Evolutionary conservation across 1,140 invertebrate species (phyloP).

Genomic region (Trinorchestia longiramus): DNA sequence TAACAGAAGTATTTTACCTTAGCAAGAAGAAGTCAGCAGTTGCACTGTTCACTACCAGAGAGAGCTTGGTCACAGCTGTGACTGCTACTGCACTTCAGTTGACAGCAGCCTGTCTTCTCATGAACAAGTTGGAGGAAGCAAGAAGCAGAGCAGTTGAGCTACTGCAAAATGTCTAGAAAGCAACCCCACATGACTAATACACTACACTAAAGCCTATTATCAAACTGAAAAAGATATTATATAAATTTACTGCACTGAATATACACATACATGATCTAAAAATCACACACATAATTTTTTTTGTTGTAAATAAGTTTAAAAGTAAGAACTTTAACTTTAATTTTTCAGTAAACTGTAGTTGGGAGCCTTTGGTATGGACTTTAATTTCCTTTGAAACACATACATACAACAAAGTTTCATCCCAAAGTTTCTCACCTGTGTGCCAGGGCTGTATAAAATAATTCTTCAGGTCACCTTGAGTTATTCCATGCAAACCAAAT

Average conservation of each 20-base stretch:
- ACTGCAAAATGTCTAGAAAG: background rate
- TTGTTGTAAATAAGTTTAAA: too few relatives aligned
- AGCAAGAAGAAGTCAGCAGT: background rate
- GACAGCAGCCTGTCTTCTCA: background rate
- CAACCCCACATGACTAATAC: constrained; percentile 6
- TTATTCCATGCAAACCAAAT: too few relatives aligned
- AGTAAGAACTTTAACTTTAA: too few relatives aligned
- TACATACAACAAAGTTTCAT: too few relatives aligned
- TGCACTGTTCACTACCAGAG: background rate
- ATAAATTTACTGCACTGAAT: background rate
- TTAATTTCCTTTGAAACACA: too few relatives aligned
- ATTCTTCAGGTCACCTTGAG: too few relatives aligned
- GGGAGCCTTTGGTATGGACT: too few relatives aligned
- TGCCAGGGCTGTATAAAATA: too few relatives aligned
- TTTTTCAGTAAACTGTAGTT: too few relatives aligned
- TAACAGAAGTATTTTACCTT: background rate
- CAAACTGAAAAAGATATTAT: background rate
- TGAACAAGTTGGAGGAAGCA: background rate
- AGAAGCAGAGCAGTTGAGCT: background rate
- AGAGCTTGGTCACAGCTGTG: background rate
- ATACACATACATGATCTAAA: too few relatives aligned
- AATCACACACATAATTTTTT: too few relatives aligned
- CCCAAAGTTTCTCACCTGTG: too few relatives aligned
- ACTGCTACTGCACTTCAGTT: background rate
- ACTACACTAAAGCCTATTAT: constrained; percentile 9